Evolutionary conservation across 2,113 vertebrate species (phyloP), one percentile per base, ranked within the genome.

Genomic region (Pantherophis guttatus): DNA sequence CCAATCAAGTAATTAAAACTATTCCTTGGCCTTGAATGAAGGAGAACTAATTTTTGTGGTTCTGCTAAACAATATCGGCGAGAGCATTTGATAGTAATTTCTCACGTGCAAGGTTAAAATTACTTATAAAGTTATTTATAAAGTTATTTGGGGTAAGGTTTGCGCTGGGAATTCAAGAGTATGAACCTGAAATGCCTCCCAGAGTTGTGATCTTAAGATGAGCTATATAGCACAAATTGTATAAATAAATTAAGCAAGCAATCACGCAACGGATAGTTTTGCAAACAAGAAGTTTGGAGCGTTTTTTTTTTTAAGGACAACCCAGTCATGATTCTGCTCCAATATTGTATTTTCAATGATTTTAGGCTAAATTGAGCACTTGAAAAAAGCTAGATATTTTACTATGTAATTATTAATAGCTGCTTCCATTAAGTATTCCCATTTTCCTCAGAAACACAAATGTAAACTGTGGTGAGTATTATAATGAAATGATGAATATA

Each of bases 31-130:
- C 53, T 0, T 0, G n/a, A 95, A 91, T 52, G 90, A 88, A 92
- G 94, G 90, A 95, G 48, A 48, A 13, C 39, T 95, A 93, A 87
- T 81, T 95, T 90, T 94, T 92, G 91, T 39, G 81, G 88, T 89
- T 88, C 87, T 91, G 89, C 89, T 87, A 93, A 96, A 95, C 86
- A 54, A 93, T 1, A 70, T 52, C 54, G 59, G 48, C 89, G 58
- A 13, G 90, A 65, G 13, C 19, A 91, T 93, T n/a, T 94, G 9
- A 92, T 95, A 96, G 91, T 90, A 96, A 94, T 95, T 96, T 95
- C 96, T 96, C 96, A 97, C 97, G 96, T 97, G 97, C 57, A 93
- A 90, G 95, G 92, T 94, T n/a, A 81, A 81, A 81, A 81, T 23
- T 8, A 81, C 75, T 39, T 39, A 39, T 39, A 81, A 21, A 21